These are phyloP conservation scores for Scaptomyza parva DNA, from an alignment of 2,888 invertebrate species.

Conservation along the genomic window DNA sequence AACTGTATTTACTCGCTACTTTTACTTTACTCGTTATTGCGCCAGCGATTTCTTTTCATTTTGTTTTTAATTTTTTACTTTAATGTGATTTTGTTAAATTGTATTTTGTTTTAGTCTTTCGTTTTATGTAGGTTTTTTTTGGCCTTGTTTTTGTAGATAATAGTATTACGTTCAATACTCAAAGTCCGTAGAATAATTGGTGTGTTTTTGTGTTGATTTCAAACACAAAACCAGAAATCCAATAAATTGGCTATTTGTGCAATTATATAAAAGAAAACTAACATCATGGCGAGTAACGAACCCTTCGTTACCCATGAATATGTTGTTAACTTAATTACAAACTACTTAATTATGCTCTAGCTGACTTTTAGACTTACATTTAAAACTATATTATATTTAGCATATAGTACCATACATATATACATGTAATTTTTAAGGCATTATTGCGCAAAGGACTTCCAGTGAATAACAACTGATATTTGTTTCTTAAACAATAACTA, in stretches of 20 bases:
- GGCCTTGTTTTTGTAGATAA: conserved; percentile 41
- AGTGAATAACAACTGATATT: conserved; percentile 80
- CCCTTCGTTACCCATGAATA: conserved; percentile 26
- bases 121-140: conserved; percentile 32
- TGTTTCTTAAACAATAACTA: conserved; percentile 18
- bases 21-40: conserved; percentile 11
- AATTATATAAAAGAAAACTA: conserved; percentile 65
- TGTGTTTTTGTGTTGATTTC: conserved; percentile 47
- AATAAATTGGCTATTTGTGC: conserved; percentile 77
- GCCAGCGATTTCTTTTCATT: conserved; percentile 20
- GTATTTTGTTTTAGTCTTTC: conserved; percentile 64
- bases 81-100: conserved; percentile 73
- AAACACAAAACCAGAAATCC: conserved; percentile 54
- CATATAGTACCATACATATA: conserved; percentile 1
- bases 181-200: conserved; percentile 69
- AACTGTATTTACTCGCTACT: conserved; percentile 25
- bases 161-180: conserved; percentile 71
- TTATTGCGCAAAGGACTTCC: conserved; percentile 81
- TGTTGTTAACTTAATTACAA: conserved; percentile 69
- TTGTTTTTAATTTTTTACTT: conserved; percentile 31
- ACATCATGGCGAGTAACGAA: conserved; percentile 32
- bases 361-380: conserved; percentile 41
- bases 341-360: conserved; percentile 71
- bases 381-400: conserved; percentile 3
- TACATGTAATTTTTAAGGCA: conserved; percentile 35